Evolutionary conservation across 2,797 vertebrate species (phyloP).

Genomic region (Tamandua tetradactyla): DNA sequence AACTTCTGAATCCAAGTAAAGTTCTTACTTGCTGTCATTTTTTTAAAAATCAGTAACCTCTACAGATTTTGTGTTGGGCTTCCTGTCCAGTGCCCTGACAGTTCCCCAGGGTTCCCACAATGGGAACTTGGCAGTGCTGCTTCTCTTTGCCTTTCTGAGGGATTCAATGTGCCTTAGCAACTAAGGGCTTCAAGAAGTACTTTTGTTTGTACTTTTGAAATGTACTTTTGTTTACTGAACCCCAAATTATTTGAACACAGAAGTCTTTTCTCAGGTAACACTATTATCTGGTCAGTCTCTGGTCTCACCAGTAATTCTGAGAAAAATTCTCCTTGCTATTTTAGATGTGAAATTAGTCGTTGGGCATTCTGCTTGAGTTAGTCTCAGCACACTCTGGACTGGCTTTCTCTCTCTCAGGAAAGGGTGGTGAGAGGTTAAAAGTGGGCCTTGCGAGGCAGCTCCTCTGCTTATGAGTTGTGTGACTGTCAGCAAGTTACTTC

Average conservation of each 20-base stretch:
- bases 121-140: fast-evolving
- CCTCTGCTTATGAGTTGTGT: neutral
- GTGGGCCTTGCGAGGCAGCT: neutral
- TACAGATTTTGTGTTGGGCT: neutral
- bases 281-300: neutral
- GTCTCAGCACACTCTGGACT: fast-evolving
- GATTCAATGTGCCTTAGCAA: fast-evolving
- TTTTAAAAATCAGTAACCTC: neutral
- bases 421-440: fast-evolving
- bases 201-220: too few relatives aligned
- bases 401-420: too few relatives aligned
- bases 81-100: neutral
- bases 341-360: fast-evolving
- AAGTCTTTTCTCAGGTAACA: neutral
- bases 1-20: neutral
- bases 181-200: neutral
- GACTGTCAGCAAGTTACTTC: too few relatives aligned
- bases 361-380: neutral
- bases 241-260: neutral
- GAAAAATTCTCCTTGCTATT: neutral
- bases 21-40: neutral
- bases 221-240: neutral
- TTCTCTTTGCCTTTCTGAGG: neutral
- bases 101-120: neutral
- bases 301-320: neutral